phyloP scores from a whole-genome alignment of 2,888 invertebrate species.

The Epinotia nisella region DNA sequence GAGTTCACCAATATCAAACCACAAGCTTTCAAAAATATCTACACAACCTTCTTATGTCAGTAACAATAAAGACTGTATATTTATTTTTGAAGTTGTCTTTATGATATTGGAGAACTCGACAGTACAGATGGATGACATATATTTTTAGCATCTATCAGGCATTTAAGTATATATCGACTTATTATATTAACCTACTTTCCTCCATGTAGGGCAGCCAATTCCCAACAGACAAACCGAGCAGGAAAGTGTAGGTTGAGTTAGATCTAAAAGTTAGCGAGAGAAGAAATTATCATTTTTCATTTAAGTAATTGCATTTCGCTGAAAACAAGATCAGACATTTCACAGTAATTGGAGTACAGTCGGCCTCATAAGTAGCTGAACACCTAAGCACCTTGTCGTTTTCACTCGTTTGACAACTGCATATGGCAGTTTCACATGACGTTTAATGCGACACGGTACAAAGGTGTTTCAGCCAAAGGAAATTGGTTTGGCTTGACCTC shows the following conservation, averaged over 20 bases:
- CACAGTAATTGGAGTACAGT: conserved; percentile 18
- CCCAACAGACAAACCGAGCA: neutral
- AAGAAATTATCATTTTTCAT: conserved; percentile 26
- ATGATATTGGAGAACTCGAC: no score
- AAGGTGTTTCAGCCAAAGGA: conserved; percentile 4
- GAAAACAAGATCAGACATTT: conserved; percentile 26
- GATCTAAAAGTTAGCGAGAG: conserved; percentile 12
- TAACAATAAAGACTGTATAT: no score
- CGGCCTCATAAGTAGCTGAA: no score
- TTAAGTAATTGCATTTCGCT: neutral
- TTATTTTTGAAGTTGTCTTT: no score
- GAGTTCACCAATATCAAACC: no score
- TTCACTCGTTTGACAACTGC: no score
- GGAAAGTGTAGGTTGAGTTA: conserved; percentile 16
- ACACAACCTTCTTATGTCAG: no score
- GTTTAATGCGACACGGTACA: no score
- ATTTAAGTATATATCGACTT: neutral
- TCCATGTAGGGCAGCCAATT: conserved; percentile 8
- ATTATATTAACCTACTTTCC: neutral
- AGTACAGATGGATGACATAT: no score
- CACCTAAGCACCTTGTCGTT: no score
- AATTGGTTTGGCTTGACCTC: conserved; percentile 19
- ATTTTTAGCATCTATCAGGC: neutral
- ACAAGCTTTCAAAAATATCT: no score
- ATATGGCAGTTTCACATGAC: no score